phyloP scores from a whole-genome alignment of 2,888 invertebrate species.

The Volucella bombylans region DNA sequence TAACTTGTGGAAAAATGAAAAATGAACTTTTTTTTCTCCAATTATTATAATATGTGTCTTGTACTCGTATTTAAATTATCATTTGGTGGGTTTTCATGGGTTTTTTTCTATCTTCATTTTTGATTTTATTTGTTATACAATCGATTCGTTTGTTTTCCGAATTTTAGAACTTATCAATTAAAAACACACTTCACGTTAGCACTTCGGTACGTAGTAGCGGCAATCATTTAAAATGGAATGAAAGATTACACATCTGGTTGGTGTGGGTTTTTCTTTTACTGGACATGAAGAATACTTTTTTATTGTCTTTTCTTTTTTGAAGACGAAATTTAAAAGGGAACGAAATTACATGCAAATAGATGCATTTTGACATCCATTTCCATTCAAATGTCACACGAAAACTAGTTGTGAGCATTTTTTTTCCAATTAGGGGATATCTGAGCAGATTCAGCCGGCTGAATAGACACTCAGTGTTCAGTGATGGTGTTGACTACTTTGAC shows the following conservation, averaged over 20 bases:
- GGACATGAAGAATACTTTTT: constrained; percentile 37
- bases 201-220: constrained; percentile 38
- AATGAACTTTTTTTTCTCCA: constrained; percentile 16
- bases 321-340: constrained; percentile 55
- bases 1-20: constrained; percentile 39
- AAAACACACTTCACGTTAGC: constrained; percentile 40
- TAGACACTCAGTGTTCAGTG: constrained; percentile 6
- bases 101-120: constrained; percentile 24
- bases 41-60: constrained; percentile 59
- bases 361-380: constrained; percentile 73
- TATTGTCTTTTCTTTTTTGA: constrained; percentile 28
- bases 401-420: constrained; percentile 63
- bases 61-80: constrained; percentile 49
- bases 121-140: constrained; percentile 66
- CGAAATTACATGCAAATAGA: constrained; percentile 70
- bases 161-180: constrained; percentile 18
- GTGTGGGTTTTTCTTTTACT: constrained; percentile 5
- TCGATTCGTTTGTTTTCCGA: constrained; percentile 55
- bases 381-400: constrained; percentile 71
- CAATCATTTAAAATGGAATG: constrained; percentile 59
- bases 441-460: constrained; percentile 64
- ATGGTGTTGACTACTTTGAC: neutral
- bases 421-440: constrained; percentile 58
- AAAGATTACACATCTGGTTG: constrained; percentile 2
- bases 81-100: constrained; percentile 34